These are phyloP conservation scores for Misgurnus anguillicaudatus DNA, from an alignment of 2,113 vertebrate genomes.

Conservation along the genomic window DNA sequence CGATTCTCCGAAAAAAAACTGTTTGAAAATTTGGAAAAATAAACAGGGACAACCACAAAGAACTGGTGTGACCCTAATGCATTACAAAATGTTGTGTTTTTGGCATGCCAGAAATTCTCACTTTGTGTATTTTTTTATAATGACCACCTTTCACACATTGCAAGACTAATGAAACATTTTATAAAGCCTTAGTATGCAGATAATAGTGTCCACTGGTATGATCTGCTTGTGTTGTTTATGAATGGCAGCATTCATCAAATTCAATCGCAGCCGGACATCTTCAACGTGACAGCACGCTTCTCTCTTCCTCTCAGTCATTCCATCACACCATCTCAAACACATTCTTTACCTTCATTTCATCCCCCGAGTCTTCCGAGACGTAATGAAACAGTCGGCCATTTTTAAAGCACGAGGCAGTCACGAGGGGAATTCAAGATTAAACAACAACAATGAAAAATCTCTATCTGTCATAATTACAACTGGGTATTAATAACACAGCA, in stretches of 20 bases:
- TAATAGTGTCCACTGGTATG: neutral
- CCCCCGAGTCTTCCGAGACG: slow-evolving; percentile 7
- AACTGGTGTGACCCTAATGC: too few species aligned
- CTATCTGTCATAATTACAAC: slow-evolving; percentile 74
- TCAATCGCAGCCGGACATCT: slow-evolving; percentile 74
- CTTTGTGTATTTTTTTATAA: too few species aligned
- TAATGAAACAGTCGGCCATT: slow-evolving; percentile 1
- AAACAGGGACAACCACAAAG: too few species aligned
- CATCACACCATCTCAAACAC: slow-evolving; percentile 26
- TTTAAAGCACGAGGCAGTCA: neutral
- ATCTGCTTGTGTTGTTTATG: neutral
- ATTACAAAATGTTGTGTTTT: too few species aligned
- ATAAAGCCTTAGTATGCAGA: neutral
- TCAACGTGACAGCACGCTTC: slow-evolving; percentile 61
- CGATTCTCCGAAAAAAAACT: too few species aligned
- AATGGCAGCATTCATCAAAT: slow-evolving; percentile 61
- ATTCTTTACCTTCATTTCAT: neutral
- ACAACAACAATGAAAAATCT: neutral
- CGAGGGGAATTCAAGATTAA: slow-evolving; percentile 29
- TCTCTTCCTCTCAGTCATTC: slow-evolving; percentile 28
- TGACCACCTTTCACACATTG: neutral
- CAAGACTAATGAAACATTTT: neutral
- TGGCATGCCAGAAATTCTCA: too few species aligned
- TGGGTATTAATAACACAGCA: slow-evolving; percentile 74
- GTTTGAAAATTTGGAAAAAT: too few species aligned